A percentile compares a stretch with the other conserved stretches of the same genome.
phyloP scores from a whole-genome alignment of 2,888 invertebrate genomes.

The Drosophila vallismaia region DNA sequence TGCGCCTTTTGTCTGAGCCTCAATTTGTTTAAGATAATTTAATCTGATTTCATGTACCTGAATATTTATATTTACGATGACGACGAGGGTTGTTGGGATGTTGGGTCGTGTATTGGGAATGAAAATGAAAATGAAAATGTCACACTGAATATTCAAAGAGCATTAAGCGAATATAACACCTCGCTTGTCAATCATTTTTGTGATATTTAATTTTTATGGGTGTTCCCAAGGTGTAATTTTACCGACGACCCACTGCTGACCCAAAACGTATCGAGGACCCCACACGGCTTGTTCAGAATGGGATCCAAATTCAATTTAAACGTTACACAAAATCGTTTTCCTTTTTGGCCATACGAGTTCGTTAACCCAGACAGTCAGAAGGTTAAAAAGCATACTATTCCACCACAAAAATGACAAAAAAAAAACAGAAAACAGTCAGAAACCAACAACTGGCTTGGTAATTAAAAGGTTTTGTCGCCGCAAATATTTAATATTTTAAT shows the following conservation, averaged over 20 bases:
- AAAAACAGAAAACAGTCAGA: neutral
- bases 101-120: slow-evolving; percentile 2
- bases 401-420: slow-evolving; percentile 50
- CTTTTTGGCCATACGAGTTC: slow-evolving; percentile 41
- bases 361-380: slow-evolving; percentile 44
- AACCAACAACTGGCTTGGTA: slow-evolving; percentile 56
- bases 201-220: slow-evolving; percentile 22
- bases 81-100: slow-evolving; percentile 40
- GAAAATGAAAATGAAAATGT: slow-evolving; percentile 14
- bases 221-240: slow-evolving; percentile 28
- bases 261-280: slow-evolving; percentile 20
- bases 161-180: slow-evolving; percentile 29
- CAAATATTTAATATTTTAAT: slow-evolving; percentile 81
- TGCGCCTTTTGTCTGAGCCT: slow-evolving; percentile 61
- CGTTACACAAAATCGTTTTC: slow-evolving; percentile 74
- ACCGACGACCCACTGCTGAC: slow-evolving; percentile 21
- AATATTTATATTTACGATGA: slow-evolving; percentile 64
- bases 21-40: slow-evolving; percentile 79
- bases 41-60: slow-evolving; percentile 79
- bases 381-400: slow-evolving; percentile 31
- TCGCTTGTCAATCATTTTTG: slow-evolving; percentile 43
- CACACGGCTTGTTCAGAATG: slow-evolving; percentile 60
- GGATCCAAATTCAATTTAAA: slow-evolving; percentile 82
- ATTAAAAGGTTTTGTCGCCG: slow-evolving; percentile 69
- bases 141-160: slow-evolving; percentile 9